phyloP scores from a whole-genome alignment of 2,113 vertebrate species.

The Larimichthys crocea region DNA sequence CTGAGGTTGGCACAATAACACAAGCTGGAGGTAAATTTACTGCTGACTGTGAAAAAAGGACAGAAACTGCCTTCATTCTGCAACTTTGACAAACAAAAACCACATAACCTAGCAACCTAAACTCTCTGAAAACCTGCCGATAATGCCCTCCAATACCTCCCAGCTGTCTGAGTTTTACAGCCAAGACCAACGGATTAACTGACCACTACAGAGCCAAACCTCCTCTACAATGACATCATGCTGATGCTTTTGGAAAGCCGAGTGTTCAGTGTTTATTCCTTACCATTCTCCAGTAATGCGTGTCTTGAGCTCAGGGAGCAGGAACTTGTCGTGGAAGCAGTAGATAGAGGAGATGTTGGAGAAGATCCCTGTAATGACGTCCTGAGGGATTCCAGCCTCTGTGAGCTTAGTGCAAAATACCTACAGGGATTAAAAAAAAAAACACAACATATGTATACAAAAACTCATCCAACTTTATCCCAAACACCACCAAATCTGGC shows the following conservation, averaged over 20 bases:
- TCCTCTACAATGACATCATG: background rate
- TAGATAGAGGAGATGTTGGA: slow-evolving; percentile 99
- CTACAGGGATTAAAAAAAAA: slow-evolving; percentile 73
- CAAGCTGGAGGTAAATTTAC: slow-evolving; percentile 37
- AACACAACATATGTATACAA: background rate
- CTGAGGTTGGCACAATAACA: slow-evolving; percentile 54
- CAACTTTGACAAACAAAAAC: slow-evolving; percentile 18
- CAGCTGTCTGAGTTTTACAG: slow-evolving; percentile 39
- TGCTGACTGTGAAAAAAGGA: slow-evolving; percentile 42
- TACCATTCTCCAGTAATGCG: slow-evolving; percentile 95
- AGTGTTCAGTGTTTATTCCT: slow-evolving; percentile 56
- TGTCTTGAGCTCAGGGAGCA: slow-evolving; percentile 93
- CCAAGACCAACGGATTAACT: slow-evolving; percentile 22
- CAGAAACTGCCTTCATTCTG: slow-evolving; percentile 34
- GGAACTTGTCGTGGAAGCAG: slow-evolving; percentile 95
- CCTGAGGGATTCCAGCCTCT: slow-evolving; percentile 90
- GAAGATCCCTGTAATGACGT: slow-evolving; percentile 96
- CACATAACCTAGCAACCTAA: slow-evolving; percentile 30
- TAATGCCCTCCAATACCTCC: background rate
- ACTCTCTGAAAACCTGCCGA: slow-evolving; percentile 7
- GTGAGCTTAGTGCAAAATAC: slow-evolving; percentile 95
- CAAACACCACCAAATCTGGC: slow-evolving; percentile 3
- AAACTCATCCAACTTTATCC: background rate
- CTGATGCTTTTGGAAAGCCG: slow-evolving; percentile 2
- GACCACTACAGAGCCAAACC: background rate